These are phyloP conservation scores for Eurytoma californica DNA, from an alignment of 2,888 invertebrate genomes.

Conservation along the genomic window DNA sequence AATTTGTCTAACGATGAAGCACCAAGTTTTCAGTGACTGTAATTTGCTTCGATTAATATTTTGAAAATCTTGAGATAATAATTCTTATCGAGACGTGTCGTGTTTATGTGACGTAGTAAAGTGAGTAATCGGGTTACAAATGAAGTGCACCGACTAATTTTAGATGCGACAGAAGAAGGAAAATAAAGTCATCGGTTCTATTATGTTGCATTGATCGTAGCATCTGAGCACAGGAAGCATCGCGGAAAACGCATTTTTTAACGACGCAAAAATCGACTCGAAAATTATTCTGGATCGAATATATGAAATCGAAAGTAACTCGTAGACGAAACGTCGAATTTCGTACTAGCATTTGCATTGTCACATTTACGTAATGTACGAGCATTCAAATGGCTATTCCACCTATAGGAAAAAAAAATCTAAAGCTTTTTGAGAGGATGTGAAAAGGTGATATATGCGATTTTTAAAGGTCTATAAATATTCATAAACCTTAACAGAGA, in stretches of 20 bases:
- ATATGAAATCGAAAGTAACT: conserved; percentile 9
- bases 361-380: background rate
- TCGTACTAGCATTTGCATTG: conserved; percentile 1
- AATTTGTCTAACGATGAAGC: too few species aligned
- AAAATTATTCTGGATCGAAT: conserved; percentile 9
- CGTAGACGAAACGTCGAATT: background rate
- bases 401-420: background rate
- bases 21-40: too few species aligned
- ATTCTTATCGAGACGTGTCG: too few species aligned
- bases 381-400: background rate
- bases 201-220: background rate
- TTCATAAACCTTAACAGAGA: conserved; percentile 31
- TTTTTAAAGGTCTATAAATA: conserved; percentile 30
- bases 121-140: background rate
- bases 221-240: background rate
- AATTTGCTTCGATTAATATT: too few species aligned
- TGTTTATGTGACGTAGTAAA: background rate
- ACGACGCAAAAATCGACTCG: background rate
- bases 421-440: background rate
- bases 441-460: conserved; percentile 22
- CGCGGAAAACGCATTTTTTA: conserved; percentile 3
- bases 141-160: conserved; percentile 12
- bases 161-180: conserved; percentile 14
- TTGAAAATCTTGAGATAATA: too few species aligned
- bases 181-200: conserved; percentile 24